Evolutionary conservation across 30 jellyfish, hydroid and myxozoan genomes (phyloP).

Genomic region (Hydractinia symbiolongicarpus): DNA sequence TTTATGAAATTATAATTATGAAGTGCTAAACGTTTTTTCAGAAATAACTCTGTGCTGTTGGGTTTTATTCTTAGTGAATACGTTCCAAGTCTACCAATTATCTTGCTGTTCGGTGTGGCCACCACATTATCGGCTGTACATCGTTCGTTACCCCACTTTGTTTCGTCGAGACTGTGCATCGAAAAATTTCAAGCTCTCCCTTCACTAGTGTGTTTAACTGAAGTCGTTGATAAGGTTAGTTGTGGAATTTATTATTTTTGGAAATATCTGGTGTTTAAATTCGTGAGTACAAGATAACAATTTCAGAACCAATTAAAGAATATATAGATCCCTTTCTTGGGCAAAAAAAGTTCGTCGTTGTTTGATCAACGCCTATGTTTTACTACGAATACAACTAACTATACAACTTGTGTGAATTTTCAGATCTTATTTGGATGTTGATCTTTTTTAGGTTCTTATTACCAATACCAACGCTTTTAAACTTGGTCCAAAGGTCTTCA

Average conservation of each 20-base stretch:
- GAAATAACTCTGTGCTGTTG: not conserved
- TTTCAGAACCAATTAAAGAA: too few relatives aligned
- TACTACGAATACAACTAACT: too few relatives aligned
- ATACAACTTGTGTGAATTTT: not conserved
- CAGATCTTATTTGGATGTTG: not conserved
- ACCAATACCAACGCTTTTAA: conserved; percentile 57
- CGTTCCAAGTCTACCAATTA: conserved; percentile 52
- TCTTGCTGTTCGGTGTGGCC: conserved; percentile 71
- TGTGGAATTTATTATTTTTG: not conserved
- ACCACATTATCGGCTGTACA: conserved; percentile 75
- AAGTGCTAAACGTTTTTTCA: not conserved
- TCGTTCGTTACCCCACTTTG: conserved; percentile 69
- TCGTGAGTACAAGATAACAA: not conserved
- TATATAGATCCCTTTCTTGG: too few relatives aligned
- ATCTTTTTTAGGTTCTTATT: conserved; percentile 45
- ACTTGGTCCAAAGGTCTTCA: conserved; percentile 73
- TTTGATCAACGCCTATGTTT: too few relatives aligned
- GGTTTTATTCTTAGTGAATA: conserved; percentile 42
- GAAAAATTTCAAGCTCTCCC: conserved; percentile 87
- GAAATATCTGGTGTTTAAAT: not conserved
- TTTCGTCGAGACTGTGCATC: conserved; percentile 52
- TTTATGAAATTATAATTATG: not conserved
- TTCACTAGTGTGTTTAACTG: conserved; percentile 58
- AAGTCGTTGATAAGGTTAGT: conserved; percentile 67
- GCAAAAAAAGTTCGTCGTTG: too few relatives aligned